These are phyloP conservation scores for Catalaphyllia jardinei DNA, from an alignment of 64 coral and sea anemone genomes.

Conservation along the genomic window DNA sequence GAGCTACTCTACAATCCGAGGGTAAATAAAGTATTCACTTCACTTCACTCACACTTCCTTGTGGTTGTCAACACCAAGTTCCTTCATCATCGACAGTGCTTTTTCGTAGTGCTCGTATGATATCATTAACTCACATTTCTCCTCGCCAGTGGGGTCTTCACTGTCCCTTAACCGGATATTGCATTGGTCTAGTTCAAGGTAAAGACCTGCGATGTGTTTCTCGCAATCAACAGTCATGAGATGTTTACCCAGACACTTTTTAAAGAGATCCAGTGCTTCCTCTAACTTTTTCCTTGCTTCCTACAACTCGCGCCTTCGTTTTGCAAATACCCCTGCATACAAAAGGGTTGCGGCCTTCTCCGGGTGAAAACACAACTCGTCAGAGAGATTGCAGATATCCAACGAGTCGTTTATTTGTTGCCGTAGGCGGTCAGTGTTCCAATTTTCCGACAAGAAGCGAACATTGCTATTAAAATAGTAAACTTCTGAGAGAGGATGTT, in stretches of 20 bases:
- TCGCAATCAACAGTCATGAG: not conserved
- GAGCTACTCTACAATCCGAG: too few relatives aligned
- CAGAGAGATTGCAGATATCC: not conserved
- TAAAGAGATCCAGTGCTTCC: conserved; percentile 20
- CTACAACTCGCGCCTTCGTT: not conserved
- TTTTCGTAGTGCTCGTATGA: conserved; percentile 12
- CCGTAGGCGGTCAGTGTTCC: not conserved
- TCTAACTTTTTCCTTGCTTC: conserved; percentile 15
- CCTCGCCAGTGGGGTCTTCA: not conserved
- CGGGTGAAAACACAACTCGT: not conserved
- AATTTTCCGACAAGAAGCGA: conserved; percentile 1
- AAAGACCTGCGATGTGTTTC: conserved; percentile 28
- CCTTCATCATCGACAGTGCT: not conserved
- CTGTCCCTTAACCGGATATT: not conserved
- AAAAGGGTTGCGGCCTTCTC: conserved; percentile 2
- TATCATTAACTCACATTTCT: not conserved
- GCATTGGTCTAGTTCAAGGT: not conserved
- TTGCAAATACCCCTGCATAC: not conserved
- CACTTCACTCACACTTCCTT: too few relatives aligned
- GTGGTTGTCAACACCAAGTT: not conserved
- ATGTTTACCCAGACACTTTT: conserved; percentile 15
- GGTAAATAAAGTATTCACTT: too few relatives aligned
- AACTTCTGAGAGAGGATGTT: conserved; percentile 7
- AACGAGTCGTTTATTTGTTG: not conserved
- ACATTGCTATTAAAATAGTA: conserved; percentile 29